Conservation (phyloP, 2,113 vertebrate genomes). For the Acrocephalus arundinaceus region DNA sequence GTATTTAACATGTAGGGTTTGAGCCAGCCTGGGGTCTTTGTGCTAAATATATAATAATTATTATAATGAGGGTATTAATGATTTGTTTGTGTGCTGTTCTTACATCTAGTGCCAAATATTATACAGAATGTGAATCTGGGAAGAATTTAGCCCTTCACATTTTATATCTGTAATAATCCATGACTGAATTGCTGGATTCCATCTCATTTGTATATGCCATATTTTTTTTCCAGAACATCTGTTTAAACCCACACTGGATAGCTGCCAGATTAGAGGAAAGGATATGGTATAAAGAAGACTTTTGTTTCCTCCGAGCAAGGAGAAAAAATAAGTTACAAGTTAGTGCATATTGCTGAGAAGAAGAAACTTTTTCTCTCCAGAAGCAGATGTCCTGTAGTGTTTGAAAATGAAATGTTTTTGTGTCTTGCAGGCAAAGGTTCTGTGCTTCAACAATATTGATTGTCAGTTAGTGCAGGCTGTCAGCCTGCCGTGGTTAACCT, state of each 20-base stretch:
- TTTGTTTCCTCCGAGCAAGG: slow-evolving; percentile 58
- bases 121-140: slow-evolving; percentile 39
- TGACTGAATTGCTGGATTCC: slow-evolving; percentile 60
- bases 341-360: slow-evolving; percentile 45
- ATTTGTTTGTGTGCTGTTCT: slow-evolving; percentile 61
- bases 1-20: slow-evolving; percentile 3
- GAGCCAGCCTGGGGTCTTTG: slow-evolving; percentile 57
- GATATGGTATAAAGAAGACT: slow-evolving; percentile 66
- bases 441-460: slow-evolving; percentile 62
- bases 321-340: slow-evolving; percentile 63
- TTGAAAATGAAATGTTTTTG: slow-evolving; percentile 69
- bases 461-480: slow-evolving; percentile 67
- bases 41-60: slow-evolving; percentile 66
- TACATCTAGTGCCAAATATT: slow-evolving; percentile 58
- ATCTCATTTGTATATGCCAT: slow-evolving; percentile 66
- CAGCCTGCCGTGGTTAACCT: slow-evolving; percentile 66
- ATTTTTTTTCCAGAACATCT: slow-evolving; percentile 71
- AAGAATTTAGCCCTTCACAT: slow-evolving; percentile 55
- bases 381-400: slow-evolving; percentile 69
- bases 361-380: slow-evolving; percentile 59
- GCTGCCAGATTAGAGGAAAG: slow-evolving; percentile 66
- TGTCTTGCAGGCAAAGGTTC: slow-evolving; percentile 68
- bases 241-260: slow-evolving; percentile 65
- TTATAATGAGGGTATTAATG: slow-evolving; percentile 63
- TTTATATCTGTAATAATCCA: slow-evolving; percentile 68